Evolutionary conservation across 2,113 vertebrate genomes (phyloP), one percentile per base, ranked within the genome.

Genomic region (Malaclemys terrapin): DNA sequence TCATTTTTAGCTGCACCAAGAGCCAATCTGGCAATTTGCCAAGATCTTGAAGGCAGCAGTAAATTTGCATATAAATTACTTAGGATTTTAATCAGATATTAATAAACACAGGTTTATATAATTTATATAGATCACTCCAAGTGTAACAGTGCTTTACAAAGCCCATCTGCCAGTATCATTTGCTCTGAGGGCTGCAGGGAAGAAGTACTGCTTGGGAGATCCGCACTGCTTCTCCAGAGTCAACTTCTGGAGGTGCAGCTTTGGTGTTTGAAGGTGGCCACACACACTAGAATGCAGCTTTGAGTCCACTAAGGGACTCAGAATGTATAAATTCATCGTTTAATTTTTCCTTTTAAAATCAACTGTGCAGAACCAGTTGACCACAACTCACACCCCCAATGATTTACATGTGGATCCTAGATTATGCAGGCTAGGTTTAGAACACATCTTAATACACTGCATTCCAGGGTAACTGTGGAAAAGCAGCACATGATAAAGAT

Each of bases 1-100:
- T 65, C 62, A 84, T 84, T 54, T 14, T 65, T 69, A 87, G 75
- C 82, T 24, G 52, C 0, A 0, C 31, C 2, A 2, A 84, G 80
- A 56, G 45, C 52, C 14, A 35, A 22, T 72, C 54, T 93, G 80
- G 88, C 54, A 29, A 35, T 89, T 89, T 0, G 1, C 88, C 52
- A 91, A 57, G 52, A 88, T 84, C 42, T 45, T 56, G 87, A 86
- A 45, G 1, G 2, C 85, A 91, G 22, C 42, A 49, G 79, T 62
- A 91, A 81, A 96, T 97, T 96, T 94, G 42, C 87, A 90, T 85
- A 47, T 90, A 89, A 93, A 94, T 94, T 80, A 38, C 87, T 92
- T 85, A 49, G 42, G 6, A 89, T 94, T 96, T 96, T 96, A 87
- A 94, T 94, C 75, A 94, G 85, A 83, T 6, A 91, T 93, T 96